These are phyloP conservation scores for Cathartes aura DNA, from an alignment of 2,113 vertebrate species.

Conservation along the genomic window DNA sequence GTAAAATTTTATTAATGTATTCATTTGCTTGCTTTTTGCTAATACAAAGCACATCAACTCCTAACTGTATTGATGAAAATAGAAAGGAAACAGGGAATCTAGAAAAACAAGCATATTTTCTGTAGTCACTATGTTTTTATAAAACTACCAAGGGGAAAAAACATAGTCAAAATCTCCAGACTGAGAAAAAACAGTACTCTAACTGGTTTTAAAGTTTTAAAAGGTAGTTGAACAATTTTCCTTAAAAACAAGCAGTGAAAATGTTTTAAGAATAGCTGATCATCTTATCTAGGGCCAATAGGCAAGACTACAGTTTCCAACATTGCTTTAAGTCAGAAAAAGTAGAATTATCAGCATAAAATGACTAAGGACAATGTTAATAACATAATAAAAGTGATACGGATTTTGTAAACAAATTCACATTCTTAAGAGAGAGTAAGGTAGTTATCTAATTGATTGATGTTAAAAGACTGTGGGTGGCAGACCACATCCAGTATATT, in stretches of 20 bases:
- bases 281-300: background rate
- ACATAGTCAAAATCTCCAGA: background rate
- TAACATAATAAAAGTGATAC: background rate
- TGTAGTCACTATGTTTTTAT: background rate
- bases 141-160: background rate
- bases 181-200: background rate
- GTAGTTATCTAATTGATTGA: background rate
- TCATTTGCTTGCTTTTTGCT: background rate
- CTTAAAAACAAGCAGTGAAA: background rate
- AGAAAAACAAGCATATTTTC: background rate
- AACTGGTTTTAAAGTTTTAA: background rate
- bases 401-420: background rate
- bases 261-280: background rate
- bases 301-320: background rate
- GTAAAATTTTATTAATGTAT: background rate
- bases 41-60: background rate
- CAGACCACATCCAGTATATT: background rate
- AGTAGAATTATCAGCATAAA: background rate
- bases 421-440: background rate
- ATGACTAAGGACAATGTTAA: background rate
- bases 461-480: background rate
- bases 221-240: background rate
- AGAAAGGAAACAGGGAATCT: background rate
- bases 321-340: background rate
- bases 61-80: background rate